Conservation (phyloP, 2,888 invertebrate genomes). For the Drosophila acutilabella region DNA sequence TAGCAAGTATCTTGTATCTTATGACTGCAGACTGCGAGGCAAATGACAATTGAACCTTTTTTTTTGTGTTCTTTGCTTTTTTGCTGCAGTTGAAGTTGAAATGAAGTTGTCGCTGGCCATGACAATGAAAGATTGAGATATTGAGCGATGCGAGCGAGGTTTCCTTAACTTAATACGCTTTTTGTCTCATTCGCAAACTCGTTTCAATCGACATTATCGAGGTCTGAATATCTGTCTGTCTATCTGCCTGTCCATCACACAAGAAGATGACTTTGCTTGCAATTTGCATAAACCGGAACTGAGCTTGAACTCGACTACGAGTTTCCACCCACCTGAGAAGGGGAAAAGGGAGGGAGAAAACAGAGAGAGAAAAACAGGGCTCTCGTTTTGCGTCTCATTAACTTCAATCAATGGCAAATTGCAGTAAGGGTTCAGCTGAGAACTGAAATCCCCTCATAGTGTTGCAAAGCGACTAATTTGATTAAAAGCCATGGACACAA, state of each 20-base stretch:
- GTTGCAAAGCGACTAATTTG: constrained; percentile 64
- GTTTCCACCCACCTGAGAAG: constrained; percentile 27
- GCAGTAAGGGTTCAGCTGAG: constrained; percentile 20
- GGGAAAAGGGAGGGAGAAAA: not conserved
- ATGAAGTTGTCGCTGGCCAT: constrained; percentile 75
- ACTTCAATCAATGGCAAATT: constrained; percentile 69
- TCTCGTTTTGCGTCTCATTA: constrained; percentile 62
- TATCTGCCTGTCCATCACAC: constrained; percentile 18
- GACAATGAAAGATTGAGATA: constrained; percentile 67
- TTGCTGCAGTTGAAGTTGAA: constrained; percentile 26
- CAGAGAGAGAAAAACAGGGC: not conserved
- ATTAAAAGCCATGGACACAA: constrained; percentile 49
- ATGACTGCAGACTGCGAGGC: constrained; percentile 39
- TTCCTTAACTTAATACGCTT: constrained; percentile 1
- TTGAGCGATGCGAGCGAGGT: constrained; percentile 7
- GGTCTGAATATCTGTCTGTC: constrained; percentile 4
- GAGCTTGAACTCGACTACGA: constrained; percentile 19
- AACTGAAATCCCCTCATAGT: constrained; percentile 1
- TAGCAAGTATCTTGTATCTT: constrained; percentile 40
- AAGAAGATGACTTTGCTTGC: constrained; percentile 31
- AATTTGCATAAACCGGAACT: constrained; percentile 70
- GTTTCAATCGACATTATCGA: constrained; percentile 53
- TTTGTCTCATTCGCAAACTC: constrained; percentile 38
- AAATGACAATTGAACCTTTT: constrained; percentile 33
- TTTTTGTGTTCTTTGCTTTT: not conserved